These are phyloP conservation scores for Kuschelorhynchus macadamiae DNA, from an alignment of 2,888 invertebrate species.

Conservation along the genomic window DNA sequence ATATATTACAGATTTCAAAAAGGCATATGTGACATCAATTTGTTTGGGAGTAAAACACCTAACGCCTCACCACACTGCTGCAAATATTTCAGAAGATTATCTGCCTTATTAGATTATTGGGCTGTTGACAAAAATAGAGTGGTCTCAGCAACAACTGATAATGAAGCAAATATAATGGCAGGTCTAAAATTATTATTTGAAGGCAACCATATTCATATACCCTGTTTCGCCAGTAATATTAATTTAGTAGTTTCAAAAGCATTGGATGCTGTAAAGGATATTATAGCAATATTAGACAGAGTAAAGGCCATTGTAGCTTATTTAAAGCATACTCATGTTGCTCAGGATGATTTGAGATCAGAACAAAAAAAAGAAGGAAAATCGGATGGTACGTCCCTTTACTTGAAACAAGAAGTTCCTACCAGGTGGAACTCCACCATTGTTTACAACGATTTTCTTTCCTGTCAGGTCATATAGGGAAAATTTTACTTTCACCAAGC, in stretches of 20 bases:
- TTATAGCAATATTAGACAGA: background rate
- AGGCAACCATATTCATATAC: background rate
- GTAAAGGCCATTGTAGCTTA: constrained; percentile 20
- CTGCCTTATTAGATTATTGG: background rate
- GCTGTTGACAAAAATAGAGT: constrained; percentile 2
- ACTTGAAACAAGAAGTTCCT: too few species aligned
- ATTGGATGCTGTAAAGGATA: background rate
- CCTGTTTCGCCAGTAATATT: constrained; percentile 14
- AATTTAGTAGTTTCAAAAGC: constrained; percentile 16
- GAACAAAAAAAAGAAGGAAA: constrained; percentile 21
- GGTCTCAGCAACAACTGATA: constrained; percentile 18
- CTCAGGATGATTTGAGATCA: constrained; percentile 16
- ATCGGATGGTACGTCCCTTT: constrained; percentile 15
- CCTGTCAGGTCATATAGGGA: too few species aligned
- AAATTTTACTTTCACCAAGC: too few species aligned
- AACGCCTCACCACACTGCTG: constrained; percentile 16
- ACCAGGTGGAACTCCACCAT: constrained; percentile 19
- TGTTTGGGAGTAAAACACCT: constrained; percentile 12
- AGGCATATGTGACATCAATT: background rate
- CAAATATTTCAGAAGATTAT: constrained; percentile 8
- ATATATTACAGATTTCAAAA: constrained; percentile 14
- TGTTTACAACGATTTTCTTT: constrained; percentile 20
- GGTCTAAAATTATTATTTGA: constrained; percentile 8
- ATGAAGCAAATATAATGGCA: constrained; percentile 17
- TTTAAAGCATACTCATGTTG: constrained; percentile 16